phyloP scores from a whole-genome alignment of 2,797 vertebrate species.

The Harpagifer antarcticus region DNA sequence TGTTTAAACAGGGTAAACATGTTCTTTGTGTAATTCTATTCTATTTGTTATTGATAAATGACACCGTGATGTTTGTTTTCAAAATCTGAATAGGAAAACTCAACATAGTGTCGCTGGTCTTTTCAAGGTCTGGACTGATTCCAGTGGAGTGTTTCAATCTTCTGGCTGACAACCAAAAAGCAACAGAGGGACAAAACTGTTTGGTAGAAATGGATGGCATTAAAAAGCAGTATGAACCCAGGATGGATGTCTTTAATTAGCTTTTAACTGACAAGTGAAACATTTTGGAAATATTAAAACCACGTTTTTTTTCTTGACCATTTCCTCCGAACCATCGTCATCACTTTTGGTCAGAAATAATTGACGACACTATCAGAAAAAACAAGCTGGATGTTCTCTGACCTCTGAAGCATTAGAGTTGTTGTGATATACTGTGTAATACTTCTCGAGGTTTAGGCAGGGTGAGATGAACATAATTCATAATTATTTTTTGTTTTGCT shows the following conservation, averaged over 20 bases:
- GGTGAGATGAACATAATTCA: not conserved
- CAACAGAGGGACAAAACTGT: not conserved
- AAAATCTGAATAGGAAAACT: slow-evolving; percentile 12
- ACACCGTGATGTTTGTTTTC: no score
- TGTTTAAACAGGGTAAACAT: not conserved
- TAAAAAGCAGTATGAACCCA: slow-evolving; percentile 3
- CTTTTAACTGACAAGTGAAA: slow-evolving; percentile 19
- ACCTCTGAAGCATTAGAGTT: slow-evolving; percentile 49
- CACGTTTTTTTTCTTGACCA: slow-evolving; percentile 1
- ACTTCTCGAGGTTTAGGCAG: slow-evolving; percentile 17
- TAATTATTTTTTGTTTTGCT: not conserved
- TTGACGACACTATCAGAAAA: slow-evolving; percentile 10
- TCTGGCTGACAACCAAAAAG: slow-evolving; percentile 28
- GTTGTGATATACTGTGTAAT: slow-evolving; percentile 29
- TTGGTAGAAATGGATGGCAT: not conserved
- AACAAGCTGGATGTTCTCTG: slow-evolving; percentile 24
- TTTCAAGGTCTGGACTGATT: slow-evolving; percentile 49
- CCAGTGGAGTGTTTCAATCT: slow-evolving; percentile 24
- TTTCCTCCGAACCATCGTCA: slow-evolving; percentile 12
- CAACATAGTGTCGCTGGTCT: slow-evolving; percentile 5
- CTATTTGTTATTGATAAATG: no score
- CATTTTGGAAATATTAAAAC: slow-evolving; percentile 17
- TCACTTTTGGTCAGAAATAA: slow-evolving; percentile 17
- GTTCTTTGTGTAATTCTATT: not conserved
- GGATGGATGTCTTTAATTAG: slow-evolving; percentile 4